These are phyloP conservation scores for Archegozetes longisetosus DNA, from an alignment of 1,140 invertebrate species.

Conservation along the genomic window DNA sequence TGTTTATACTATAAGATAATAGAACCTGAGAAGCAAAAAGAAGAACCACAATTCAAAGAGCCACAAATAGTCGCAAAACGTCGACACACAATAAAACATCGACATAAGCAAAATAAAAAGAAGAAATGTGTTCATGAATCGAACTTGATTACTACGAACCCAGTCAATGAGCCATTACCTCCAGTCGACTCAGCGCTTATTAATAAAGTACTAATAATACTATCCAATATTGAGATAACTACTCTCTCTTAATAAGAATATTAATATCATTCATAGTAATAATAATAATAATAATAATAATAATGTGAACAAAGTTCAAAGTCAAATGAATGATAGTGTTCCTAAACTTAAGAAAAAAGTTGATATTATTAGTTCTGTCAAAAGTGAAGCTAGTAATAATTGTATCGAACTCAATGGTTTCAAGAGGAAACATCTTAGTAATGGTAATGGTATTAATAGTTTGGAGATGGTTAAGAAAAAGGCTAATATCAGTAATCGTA, in stretches of 20 bases:
- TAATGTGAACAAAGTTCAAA: no score
- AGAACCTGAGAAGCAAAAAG: conserved; percentile 6
- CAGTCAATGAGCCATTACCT: background rate
- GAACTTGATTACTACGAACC: background rate
- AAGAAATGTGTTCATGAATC: background rate
- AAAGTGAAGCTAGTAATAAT: background rate
- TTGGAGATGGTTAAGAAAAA: background rate
- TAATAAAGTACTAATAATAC: background rate
- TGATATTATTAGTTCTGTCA: background rate
- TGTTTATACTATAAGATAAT: conserved; percentile 18
- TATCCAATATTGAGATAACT: no score
- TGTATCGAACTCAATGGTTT: background rate
- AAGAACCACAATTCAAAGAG: background rate
- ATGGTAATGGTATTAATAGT: background rate
- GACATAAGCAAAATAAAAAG: background rate
- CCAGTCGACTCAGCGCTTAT: background rate
- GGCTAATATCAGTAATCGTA: background rate
- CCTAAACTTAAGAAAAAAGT: no score
- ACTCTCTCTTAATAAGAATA: no score
- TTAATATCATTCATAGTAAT: no score
- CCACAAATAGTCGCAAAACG: background rate
- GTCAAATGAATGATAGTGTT: no score
- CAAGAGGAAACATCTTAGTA: background rate
- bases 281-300: no score
- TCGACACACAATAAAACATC: background rate